These are phyloP conservation scores for Gymnothorax reevesii DNA, from an alignment of 2,797 vertebrate genomes.

Conservation along the genomic window DNA sequence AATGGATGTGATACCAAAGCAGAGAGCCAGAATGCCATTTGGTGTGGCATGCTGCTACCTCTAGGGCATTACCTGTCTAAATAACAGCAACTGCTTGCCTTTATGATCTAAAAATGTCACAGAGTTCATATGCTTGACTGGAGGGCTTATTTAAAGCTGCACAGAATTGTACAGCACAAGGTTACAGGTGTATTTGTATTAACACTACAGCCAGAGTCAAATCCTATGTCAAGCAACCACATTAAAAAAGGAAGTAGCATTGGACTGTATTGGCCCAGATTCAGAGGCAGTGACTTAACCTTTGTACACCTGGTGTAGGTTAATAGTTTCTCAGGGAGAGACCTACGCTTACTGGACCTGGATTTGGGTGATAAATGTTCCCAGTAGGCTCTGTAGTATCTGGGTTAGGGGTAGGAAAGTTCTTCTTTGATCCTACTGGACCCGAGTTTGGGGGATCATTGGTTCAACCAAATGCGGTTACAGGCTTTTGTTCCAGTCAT, in stretches of 20 bases:
- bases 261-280: not conserved
- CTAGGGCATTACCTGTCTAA: not conserved
- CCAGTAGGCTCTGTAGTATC: slow-evolving; percentile 91
- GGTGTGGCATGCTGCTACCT: not conserved
- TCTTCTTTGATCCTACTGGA: not conserved
- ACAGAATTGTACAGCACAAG: not conserved
- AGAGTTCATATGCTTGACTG: not conserved
- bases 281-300: too few relatives aligned
- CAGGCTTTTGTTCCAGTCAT: too few relatives aligned
- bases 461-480: not conserved
- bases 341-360: not conserved
- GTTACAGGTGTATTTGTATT: not conserved
- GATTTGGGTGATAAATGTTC: not conserved
- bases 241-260: not conserved
- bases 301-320: too few relatives aligned
- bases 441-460: not conserved
- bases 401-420: slow-evolving; percentile 66
- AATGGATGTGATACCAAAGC: not conserved
- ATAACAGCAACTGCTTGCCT: not conserved
- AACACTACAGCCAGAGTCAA: not conserved
- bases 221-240: not conserved
- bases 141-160: not conserved
- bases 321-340: not conserved
- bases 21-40: not conserved
- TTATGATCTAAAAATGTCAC: not conserved